Percentiles rank a stretch among this genome's conserved stretches.
These are phyloP conservation scores for Meriones unguiculatus DNA, from an alignment of 2,113 vertebrate species.

Conservation along the genomic window DNA sequence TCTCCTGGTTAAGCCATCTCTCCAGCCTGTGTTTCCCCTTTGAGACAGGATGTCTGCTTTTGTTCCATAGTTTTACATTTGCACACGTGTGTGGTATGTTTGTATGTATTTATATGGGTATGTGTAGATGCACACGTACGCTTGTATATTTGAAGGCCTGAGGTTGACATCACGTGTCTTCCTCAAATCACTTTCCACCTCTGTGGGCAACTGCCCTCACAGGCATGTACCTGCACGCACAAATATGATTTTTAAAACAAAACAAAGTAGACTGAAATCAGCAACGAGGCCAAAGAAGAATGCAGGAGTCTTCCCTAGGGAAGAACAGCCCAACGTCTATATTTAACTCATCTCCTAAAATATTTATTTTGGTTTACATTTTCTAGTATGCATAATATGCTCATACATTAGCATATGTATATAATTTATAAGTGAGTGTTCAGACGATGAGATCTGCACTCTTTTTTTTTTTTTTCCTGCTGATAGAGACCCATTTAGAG, in stretches of 20 bases:
- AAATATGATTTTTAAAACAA: not conserved
- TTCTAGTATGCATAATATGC: not conserved
- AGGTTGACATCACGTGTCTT: not conserved
- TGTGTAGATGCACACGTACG: not conserved
- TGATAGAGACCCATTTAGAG: conserved; percentile 9
- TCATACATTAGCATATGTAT: not conserved
- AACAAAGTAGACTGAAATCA: not conserved
- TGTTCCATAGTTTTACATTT: not conserved
- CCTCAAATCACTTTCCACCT: not conserved
- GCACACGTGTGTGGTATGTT: not conserved
- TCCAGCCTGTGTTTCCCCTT: not conserved
- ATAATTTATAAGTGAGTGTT: conserved; percentile 49
- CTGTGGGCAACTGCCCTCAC: not conserved
- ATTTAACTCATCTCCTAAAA: conserved; percentile 54
- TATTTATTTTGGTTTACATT: conserved; percentile 45
- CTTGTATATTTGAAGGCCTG: not conserved
- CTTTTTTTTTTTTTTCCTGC: not conserved
- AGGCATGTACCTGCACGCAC: not conserved
- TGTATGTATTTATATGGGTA: not conserved
- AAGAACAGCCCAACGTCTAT: conserved; percentile 25
- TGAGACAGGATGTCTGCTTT: not conserved
- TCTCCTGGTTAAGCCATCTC: not conserved
- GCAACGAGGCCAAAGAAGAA: not conserved
- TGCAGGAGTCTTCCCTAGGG: not conserved
- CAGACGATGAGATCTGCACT: not conserved